These are phyloP conservation scores for Atta colombica DNA, from an alignment of 1,140 invertebrate species.

Conservation along the genomic window DNA sequence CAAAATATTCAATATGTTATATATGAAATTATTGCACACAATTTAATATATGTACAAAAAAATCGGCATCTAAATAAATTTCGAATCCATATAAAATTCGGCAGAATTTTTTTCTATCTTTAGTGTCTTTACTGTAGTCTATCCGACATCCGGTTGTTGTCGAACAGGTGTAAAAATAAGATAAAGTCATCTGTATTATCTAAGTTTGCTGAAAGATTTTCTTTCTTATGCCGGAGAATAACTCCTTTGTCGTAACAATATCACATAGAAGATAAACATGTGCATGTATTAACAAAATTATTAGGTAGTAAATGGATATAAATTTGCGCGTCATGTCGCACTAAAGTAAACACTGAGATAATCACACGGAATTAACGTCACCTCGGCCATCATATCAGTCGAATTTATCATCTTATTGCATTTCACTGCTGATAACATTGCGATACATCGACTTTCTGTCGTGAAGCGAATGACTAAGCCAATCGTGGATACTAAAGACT, in stretches of 20 bases:
- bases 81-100: not conserved
- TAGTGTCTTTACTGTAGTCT: constrained; percentile 70
- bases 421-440: constrained; percentile 45
- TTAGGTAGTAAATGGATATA: constrained; percentile 1
- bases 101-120: constrained; percentile 9
- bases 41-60: constrained; percentile 4
- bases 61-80: not conserved
- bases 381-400: constrained; percentile 29
- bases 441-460: constrained; percentile 15
- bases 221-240: constrained; percentile 40
- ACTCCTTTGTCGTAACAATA: constrained; percentile 42
- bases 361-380: constrained; percentile 40
- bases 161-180: constrained; percentile 67
- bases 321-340: constrained; percentile 11
- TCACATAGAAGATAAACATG: constrained; percentile 16
- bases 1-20: too few relatives aligned
- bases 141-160: constrained; percentile 73
- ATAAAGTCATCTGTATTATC: constrained; percentile 39
- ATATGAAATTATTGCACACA: not conserved
- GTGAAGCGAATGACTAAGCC: not conserved
- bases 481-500: constrained; percentile 9
- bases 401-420: constrained; percentile 55
- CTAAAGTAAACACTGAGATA: constrained; percentile 35
- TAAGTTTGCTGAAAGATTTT: constrained; percentile 37
- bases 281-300: constrained; percentile 24